These are phyloP conservation scores for Eupsittula cactorum DNA, from an alignment of 2,113 vertebrate species.

Conservation along the genomic window DNA sequence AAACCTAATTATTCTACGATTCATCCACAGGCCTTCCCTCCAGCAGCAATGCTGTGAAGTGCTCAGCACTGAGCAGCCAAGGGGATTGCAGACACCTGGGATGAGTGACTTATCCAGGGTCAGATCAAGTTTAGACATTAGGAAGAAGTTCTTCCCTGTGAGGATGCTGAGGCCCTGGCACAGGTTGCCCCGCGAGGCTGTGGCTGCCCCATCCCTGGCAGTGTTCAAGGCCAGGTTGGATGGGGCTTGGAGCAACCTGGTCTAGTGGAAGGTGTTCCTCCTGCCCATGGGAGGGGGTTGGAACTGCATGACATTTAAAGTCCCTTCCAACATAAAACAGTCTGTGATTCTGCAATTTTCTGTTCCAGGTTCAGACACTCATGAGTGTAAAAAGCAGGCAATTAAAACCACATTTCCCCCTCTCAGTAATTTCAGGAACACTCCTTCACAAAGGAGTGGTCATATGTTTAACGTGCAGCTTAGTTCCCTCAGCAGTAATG, in stretches of 20 bases:
- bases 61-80: rapidly evolving
- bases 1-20: neutral
- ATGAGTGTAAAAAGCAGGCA: neutral
- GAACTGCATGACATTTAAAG: neutral
- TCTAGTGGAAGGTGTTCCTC: neutral
- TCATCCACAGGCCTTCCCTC: neutral
- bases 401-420: neutral
- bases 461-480: neutral
- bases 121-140: neutral
- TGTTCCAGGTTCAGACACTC: neutral
- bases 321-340: neutral
- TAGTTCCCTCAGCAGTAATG: neutral
- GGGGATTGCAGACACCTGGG: rapidly evolving
- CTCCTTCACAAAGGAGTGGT: neutral
- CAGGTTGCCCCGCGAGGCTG: neutral
- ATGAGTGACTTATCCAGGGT: neutral
- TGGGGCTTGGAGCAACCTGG: neutral
- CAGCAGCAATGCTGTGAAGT: rapidly evolving
- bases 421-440: neutral
- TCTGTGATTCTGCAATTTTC: neutral
- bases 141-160: neutral
- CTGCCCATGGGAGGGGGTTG: neutral
- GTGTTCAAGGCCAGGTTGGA: neutral
- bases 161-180: neutral
- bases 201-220: neutral